A percentile compares a stretch with the other conserved stretches of the same genome.
Conservation (phyloP, 2,888 invertebrate species). For the Cylindroiulus punctatus region DNA sequence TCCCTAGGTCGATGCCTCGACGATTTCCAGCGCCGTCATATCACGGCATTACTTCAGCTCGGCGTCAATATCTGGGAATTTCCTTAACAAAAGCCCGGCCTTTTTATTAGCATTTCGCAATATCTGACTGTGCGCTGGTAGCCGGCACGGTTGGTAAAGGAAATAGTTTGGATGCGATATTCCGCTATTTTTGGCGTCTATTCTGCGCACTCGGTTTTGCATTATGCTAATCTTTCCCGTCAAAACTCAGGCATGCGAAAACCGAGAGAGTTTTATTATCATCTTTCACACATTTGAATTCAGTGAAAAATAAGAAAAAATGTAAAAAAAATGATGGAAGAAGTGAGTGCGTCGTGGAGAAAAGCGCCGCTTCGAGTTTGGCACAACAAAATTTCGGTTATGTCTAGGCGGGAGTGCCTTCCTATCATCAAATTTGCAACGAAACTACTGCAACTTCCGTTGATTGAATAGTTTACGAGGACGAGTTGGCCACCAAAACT, state of each 20-base stretch:
- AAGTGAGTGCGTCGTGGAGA: neutral
- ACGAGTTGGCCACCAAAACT: conserved; percentile 12
- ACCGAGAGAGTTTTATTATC: conserved; percentile 25
- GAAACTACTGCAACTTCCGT: conserved; percentile 42
- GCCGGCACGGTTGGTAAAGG: neutral
- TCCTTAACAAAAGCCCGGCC: neutral
- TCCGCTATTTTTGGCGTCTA: conserved; percentile 21
- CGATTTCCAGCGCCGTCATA: neutral
- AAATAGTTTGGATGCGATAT: conserved; percentile 32
- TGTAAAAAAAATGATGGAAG: conserved; percentile 12
- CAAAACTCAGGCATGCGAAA: conserved; percentile 37
- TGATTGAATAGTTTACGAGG: conserved; percentile 42
- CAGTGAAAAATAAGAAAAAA: conserved; percentile 26
- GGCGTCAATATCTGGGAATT: neutral
- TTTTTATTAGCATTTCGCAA: conserved; percentile 7
- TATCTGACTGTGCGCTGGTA: neutral
- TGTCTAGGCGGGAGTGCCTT: neutral
- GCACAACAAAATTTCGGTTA: conserved; percentile 8
- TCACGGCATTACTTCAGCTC: neutral
- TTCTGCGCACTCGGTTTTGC: neutral
- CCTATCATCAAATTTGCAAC: conserved; percentile 4
- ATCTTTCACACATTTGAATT: conserved; percentile 42
- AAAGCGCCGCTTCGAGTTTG: neutral
- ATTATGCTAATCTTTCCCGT: conserved; percentile 38
- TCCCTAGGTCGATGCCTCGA: neutral